These are phyloP conservation scores for Adelphocoris suturalis DNA, from an alignment of 2,888 invertebrate species.

Conservation along the genomic window DNA sequence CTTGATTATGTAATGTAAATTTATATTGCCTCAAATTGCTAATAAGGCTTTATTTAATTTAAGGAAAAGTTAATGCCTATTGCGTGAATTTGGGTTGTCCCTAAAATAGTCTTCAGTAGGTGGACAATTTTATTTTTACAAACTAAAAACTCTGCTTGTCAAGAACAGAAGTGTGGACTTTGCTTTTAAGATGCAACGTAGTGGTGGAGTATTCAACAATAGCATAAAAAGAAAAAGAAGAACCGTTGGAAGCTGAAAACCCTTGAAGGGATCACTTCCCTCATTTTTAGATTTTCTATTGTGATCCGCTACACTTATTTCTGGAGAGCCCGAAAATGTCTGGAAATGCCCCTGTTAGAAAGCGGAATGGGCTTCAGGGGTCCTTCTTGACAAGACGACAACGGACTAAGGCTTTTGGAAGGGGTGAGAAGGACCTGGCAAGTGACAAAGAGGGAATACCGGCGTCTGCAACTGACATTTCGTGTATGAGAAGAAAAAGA, in stretches of 20 bases:
- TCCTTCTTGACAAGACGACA: neutral
- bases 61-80: no score
- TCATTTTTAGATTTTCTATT: conserved; percentile 1
- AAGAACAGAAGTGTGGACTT: no score
- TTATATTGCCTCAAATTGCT: no score
- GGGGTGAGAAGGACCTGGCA: conserved; percentile 4
- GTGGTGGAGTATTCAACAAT: neutral
- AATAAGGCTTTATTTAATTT: no score
- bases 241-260: conserved; percentile 6
- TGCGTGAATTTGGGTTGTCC: no score
- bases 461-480: neutral
- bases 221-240: neutral
- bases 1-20: no score
- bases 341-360: conserved; percentile 24
- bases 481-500: neutral
- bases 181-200: no score
- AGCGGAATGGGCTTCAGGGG: neutral
- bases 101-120: no score
- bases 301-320: conserved; percentile 5
- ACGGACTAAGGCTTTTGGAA: neutral
- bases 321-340: neutral
- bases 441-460: neutral
- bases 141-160: no score
- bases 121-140: no score
- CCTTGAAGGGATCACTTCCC: neutral